Evolutionary conservation across 2,113 vertebrate species (phyloP).

Genomic region (Xenus cinereus): DNA sequence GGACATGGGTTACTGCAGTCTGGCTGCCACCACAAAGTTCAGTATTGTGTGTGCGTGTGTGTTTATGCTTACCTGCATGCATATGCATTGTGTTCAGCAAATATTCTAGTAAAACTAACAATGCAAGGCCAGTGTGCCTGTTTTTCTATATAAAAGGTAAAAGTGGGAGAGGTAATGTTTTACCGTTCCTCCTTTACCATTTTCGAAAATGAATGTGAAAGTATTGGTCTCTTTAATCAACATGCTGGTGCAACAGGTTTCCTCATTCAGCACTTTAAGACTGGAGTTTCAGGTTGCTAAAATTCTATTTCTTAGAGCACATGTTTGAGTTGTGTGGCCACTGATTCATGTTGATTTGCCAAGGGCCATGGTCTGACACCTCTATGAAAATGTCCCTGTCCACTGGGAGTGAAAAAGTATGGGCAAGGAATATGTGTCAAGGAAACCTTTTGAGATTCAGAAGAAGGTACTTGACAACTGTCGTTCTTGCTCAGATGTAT

Average conservation of each 20-base stretch:
- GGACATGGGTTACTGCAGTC: background rate
- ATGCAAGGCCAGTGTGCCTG: background rate
- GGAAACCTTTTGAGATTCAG: background rate
- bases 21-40: slow-evolving; percentile 33
- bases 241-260: background rate
- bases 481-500: background rate
- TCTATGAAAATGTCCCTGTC: background rate
- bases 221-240: background rate
- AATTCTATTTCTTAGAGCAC: background rate
- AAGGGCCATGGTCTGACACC: background rate
- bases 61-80: slow-evolving; percentile 17
- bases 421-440: background rate
- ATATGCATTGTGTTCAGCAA: background rate
- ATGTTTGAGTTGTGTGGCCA: background rate
- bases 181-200: background rate
- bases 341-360: background rate
- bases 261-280: background rate
- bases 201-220: background rate
- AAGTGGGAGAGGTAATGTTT: background rate
- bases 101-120: background rate
- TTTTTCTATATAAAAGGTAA: background rate
- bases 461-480: background rate
- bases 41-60: background rate
- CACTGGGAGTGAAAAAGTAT: background rate
- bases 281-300: background rate